phyloP scores from a whole-genome alignment of 2,888 invertebrate species.

The Cheilosia vernalis region DNA sequence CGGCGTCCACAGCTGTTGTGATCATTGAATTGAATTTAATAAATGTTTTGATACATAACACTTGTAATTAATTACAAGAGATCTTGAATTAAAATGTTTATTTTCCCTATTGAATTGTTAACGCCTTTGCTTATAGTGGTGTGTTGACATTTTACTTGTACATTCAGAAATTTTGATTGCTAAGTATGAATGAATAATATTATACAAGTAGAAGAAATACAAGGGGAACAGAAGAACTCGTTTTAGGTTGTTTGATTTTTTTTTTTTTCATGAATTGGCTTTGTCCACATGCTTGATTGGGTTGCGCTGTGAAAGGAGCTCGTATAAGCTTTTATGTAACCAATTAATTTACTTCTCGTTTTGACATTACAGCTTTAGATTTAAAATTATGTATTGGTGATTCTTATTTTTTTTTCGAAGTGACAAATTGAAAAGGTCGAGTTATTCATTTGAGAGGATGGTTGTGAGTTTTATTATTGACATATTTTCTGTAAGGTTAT shows the following conservation, averaged over 20 bases:
- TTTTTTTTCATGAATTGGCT: background rate
- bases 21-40: slow-evolving; percentile 30
- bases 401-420: background rate
- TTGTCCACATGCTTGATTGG: slow-evolving; percentile 25
- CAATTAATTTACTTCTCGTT: slow-evolving; percentile 42
- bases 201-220: background rate
- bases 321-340: slow-evolving; percentile 10
- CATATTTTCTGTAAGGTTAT: background rate
- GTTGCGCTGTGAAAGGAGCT: slow-evolving; percentile 22
- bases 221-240: slow-evolving; percentile 21
- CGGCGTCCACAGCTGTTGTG: background rate
- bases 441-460: slow-evolving; percentile 19
- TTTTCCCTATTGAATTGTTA: slow-evolving; percentile 18
- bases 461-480: background rate
- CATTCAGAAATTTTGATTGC: slow-evolving; percentile 1
- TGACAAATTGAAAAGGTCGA: slow-evolving; percentile 4
- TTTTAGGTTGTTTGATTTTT: background rate
- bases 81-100: slow-evolving; percentile 2
- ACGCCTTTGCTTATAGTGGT: background rate
- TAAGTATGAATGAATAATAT: slow-evolving; percentile 9
- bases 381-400: slow-evolving; percentile 21
- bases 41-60: slow-evolving; percentile 27
- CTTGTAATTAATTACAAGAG: slow-evolving; percentile 27
- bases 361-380: slow-evolving; percentile 40
- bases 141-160: slow-evolving; percentile 26